These are phyloP conservation scores for Choloepus didactylus DNA, from an alignment of 2,797 vertebrate species.

Conservation along the genomic window DNA sequence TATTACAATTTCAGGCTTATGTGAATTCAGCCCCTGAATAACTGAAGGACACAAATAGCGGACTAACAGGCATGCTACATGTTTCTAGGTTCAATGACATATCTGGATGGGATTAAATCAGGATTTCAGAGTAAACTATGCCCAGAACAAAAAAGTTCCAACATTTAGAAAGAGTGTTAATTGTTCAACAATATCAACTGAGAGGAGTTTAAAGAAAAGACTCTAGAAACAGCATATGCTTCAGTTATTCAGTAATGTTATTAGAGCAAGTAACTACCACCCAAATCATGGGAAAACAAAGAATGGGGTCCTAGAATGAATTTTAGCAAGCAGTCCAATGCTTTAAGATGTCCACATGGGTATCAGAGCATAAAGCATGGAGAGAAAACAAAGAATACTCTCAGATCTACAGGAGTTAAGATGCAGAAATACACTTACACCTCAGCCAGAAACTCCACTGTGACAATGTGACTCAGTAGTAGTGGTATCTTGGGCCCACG, in stretches of 20 bases:
- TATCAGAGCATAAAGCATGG: constrained; percentile 58
- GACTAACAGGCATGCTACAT: constrained; percentile 77
- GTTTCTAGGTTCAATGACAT: constrained; percentile 77
- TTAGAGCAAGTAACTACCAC: constrained; percentile 80
- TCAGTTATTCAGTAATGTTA: constrained; percentile 85
- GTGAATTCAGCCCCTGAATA: constrained; percentile 90
- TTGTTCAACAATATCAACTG: constrained; percentile 66
- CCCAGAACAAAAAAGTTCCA: constrained; percentile 33
- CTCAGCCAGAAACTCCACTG: constrained; percentile 73
- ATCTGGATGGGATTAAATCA: constrained; percentile 63
- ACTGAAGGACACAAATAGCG: constrained; percentile 84
- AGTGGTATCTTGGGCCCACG: constrained; percentile 70
- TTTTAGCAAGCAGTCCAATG: constrained; percentile 74
- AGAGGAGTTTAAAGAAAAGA: constrained; percentile 54
- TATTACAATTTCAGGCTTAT: constrained; percentile 71
- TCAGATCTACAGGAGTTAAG: constrained; percentile 59
- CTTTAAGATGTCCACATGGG: constrained; percentile 71
- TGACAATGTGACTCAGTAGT: constrained; percentile 43
- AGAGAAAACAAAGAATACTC: constrained; percentile 71
- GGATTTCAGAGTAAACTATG: constrained; percentile 69
- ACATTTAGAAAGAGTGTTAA: constrained; percentile 28
- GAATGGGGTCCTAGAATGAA: constrained; percentile 64
- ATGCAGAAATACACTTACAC: constrained; percentile 78
- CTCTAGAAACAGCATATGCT: constrained; percentile 64
- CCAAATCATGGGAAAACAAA: constrained; percentile 69